A percentile compares a stretch with the other conserved stretches of the same genome.
phyloP scores from a whole-genome alignment of 2,888 invertebrate genomes.

The Autographa pulchrina region DNA sequence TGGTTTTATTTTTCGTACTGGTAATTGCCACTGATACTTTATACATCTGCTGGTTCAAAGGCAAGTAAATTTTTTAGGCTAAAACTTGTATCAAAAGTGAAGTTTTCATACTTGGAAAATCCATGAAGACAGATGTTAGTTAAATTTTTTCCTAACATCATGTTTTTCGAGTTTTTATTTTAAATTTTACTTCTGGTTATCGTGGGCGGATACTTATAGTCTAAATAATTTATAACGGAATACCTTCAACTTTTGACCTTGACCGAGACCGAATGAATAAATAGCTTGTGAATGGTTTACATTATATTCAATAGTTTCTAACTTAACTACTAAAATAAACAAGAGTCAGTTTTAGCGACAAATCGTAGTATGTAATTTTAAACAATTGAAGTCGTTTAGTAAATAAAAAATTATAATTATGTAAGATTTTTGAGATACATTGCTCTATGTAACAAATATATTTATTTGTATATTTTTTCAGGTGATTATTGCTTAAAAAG shows the following conservation, averaged over 20 bases:
- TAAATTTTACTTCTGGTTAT: background rate
- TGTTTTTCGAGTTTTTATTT: no score
- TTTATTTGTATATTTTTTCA: no score
- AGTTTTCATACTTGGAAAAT: no score
- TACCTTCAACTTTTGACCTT: background rate
- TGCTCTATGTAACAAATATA: no score
- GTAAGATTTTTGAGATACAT: no score
- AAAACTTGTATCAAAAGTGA: no score
- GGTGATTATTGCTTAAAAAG: background rate
- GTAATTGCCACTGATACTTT: no score
- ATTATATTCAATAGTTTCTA: background rate
- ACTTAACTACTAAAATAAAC: background rate
- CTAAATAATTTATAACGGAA: background rate
- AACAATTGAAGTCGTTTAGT: background rate
- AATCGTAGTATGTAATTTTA: background rate
- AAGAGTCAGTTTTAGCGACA: background rate
- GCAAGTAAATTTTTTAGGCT: no score
- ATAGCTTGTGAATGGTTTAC: background rate
- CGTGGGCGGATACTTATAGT: background rate
- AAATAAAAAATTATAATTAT: no score
- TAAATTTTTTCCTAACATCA: no score
- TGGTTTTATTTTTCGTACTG: background rate
- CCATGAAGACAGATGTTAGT: no score
- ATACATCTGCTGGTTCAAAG: no score
- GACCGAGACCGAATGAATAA: background rate